A percentile compares a stretch with the other conserved stretches of the same genome.
Evolutionary conservation across 2,888 invertebrate species (phyloP).

Genomic region (Agrochola lychnidis): DNA sequence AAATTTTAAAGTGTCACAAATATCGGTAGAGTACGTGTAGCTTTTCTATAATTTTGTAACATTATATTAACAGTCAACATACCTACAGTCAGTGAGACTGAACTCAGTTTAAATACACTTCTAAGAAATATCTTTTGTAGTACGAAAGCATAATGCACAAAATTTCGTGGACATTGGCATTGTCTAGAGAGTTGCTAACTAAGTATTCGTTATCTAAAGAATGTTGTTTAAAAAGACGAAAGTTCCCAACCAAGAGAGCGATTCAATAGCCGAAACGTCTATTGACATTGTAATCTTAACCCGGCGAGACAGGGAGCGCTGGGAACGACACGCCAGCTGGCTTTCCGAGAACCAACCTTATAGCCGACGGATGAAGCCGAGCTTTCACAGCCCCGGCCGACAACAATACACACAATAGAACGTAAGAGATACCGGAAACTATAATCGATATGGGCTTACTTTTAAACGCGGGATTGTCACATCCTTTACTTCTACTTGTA

Average conservation of each 20-base stretch:
- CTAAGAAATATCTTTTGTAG: constrained; percentile 21
- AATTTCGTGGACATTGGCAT: constrained; percentile 36
- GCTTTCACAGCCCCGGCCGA: constrained; percentile 72
- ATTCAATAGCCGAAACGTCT: constrained; percentile 78
- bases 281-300: constrained; percentile 85
- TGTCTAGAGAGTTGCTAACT: constrained; percentile 61
- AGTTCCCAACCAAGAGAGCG: constrained; percentile 71
- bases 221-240: constrained; percentile 71
- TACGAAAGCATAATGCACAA: constrained; percentile 32
- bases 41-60: neutral
- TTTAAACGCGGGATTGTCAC: constrained; percentile 76
- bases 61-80: neutral
- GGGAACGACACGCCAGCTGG: constrained; percentile 74
- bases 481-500: constrained; percentile 72
- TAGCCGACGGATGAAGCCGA: constrained; percentile 73
- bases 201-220: constrained; percentile 62
- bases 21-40: neutral
- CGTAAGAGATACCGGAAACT: constrained; percentile 86
- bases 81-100: neutral
- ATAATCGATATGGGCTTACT: constrained; percentile 83
- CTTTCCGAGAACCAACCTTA: constrained; percentile 82
- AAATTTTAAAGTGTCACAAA: neutral
- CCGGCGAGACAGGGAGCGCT: constrained; percentile 74
- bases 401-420: constrained; percentile 80
- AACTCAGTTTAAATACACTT: constrained; percentile 7